Percentiles rank a stretch among this genome's conserved stretches.
phyloP scores from a whole-genome alignment of 2,888 invertebrate species.

The Helicoverpa assulta region DNA sequence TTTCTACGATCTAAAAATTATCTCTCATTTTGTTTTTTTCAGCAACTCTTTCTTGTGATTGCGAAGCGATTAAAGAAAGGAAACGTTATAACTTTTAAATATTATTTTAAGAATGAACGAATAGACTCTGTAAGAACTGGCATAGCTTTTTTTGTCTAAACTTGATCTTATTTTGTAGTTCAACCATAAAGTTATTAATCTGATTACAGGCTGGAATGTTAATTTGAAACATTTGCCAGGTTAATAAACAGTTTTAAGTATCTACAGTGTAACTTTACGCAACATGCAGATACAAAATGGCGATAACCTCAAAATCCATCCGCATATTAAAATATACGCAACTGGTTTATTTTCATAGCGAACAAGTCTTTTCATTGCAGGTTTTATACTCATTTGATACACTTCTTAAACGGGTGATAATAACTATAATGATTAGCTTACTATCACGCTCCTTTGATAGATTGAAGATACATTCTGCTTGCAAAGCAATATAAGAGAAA shows the following conservation, averaged over 20 bases:
- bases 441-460: slow-evolving; percentile 16
- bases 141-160: too few species aligned
- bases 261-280: slow-evolving; percentile 53
- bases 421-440: slow-evolving; percentile 27
- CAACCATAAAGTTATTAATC: slow-evolving; percentile 15
- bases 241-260: slow-evolving; percentile 27
- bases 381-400: slow-evolving; percentile 25
- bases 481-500: background rate
- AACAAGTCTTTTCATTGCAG: slow-evolving; percentile 38
- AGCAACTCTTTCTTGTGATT: too few species aligned
- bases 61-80: too few species aligned
- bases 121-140: too few species aligned
- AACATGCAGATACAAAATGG: slow-evolving; percentile 66
- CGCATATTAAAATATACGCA: slow-evolving; percentile 69
- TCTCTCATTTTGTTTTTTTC: background rate
- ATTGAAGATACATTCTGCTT: background rate
- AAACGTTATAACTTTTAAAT: too few species aligned
- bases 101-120: too few species aligned
- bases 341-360: slow-evolving; percentile 45
- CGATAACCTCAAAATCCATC: slow-evolving; percentile 82
- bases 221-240: slow-evolving; percentile 15
- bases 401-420: slow-evolving; percentile 1
- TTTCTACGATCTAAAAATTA: background rate
- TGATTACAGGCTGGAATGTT: slow-evolving; percentile 8
- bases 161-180: slow-evolving; percentile 7